Conservation (phyloP, 2,113 vertebrate genomes). For the Mesitornis unicolor region DNA sequence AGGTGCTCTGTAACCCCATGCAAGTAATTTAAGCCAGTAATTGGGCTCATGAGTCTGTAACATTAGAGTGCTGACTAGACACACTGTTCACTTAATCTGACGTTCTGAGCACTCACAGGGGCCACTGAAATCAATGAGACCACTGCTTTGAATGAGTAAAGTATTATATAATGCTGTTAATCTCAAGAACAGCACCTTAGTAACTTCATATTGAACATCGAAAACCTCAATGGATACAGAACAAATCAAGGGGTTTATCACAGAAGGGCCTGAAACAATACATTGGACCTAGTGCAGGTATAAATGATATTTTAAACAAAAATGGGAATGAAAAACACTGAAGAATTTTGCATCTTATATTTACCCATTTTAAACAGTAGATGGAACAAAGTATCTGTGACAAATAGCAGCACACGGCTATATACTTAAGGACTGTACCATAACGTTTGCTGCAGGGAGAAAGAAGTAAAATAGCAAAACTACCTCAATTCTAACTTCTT, state of each 20-base stretch:
- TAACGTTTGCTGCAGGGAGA: not conserved
- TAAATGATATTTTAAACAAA: not conserved
- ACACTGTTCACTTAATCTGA: not conserved
- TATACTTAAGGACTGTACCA: not conserved
- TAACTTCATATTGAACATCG: not conserved
- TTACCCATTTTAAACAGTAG: not conserved
- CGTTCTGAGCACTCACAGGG: not conserved
- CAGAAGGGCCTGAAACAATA: not conserved
- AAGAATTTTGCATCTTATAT: not conserved
- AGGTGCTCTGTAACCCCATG: not conserved
- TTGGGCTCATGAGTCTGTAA: fast-evolving
- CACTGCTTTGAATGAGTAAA: not conserved
- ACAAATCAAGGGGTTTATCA: not conserved
- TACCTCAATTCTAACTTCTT: not conserved
- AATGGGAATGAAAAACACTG: not conserved
- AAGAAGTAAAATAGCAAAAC: not conserved
- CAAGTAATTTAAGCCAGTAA: not conserved
- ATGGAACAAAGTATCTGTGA: not conserved
- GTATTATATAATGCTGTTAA: not conserved
- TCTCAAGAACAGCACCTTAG: not conserved
- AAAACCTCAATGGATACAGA: not conserved
- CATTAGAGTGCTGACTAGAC: fast-evolving
- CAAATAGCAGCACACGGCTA: not conserved
- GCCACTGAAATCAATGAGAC: not conserved
- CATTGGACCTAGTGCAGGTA: not conserved